These are phyloP conservation scores for Perdita meconis DNA, from an alignment of 2,888 invertebrate species.

Conservation along the genomic window DNA sequence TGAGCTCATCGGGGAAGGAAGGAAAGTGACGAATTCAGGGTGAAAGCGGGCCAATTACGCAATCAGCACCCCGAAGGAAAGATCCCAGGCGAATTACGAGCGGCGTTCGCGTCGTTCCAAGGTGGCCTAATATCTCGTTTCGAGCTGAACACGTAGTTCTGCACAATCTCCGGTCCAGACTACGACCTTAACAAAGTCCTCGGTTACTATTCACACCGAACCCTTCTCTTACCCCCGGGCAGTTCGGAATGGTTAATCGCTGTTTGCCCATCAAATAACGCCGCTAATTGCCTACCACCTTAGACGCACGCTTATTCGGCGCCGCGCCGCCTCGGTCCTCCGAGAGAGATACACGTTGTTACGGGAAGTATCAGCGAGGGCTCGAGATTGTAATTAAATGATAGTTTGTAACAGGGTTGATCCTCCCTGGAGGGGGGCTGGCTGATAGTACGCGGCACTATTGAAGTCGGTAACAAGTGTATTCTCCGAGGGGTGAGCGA, in stretches of 20 bases:
- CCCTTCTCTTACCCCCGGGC: constrained; percentile 23
- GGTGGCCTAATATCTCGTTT: constrained; percentile 23
- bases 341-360: constrained; percentile 3
- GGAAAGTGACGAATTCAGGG: no score
- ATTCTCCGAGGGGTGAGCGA: background rate
- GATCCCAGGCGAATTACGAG: background rate
- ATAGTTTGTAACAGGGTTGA: background rate
- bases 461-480: background rate
- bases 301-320: constrained; percentile 39
- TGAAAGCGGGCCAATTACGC: no score
- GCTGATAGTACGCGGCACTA: background rate
- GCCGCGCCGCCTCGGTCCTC: constrained; percentile 3
- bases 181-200: constrained; percentile 57
- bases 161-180: constrained; percentile 58
- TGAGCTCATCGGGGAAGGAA: no score
- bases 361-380: constrained; percentile 4
- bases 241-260: constrained; percentile 54
- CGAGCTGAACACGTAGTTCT: constrained; percentile 22
- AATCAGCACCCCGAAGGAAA: no score
- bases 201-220: constrained; percentile 16
- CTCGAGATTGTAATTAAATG: constrained; percentile 23
- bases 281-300: constrained; percentile 60
- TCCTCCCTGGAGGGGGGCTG: background rate
- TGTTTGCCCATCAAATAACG: constrained; percentile 67
- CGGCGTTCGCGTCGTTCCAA: background rate